These are phyloP conservation scores for Ifrita kowaldi DNA, from an alignment of 2,113 vertebrate species.

Conservation along the genomic window DNA sequence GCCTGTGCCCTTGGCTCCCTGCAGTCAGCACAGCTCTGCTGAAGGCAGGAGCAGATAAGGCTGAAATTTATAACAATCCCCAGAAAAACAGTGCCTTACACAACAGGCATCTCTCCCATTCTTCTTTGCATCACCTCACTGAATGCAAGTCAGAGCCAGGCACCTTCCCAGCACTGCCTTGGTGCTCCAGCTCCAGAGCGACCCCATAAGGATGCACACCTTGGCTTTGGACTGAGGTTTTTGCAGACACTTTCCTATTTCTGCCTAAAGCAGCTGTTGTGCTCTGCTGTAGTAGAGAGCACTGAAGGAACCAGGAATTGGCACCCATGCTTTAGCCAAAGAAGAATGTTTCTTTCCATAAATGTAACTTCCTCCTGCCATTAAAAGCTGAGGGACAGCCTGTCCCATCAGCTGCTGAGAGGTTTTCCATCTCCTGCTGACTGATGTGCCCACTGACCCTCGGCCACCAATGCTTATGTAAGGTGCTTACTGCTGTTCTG, in stretches of 20 bases:
- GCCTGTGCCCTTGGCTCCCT: not conserved
- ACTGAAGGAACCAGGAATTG: not conserved
- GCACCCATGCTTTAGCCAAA: not conserved
- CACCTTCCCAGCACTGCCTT: not conserved
- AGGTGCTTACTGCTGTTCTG: not conserved
- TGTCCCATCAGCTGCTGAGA: not conserved
- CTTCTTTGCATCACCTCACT: not conserved
- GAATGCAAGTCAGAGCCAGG: rapidly evolving
- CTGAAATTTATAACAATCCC: not conserved
- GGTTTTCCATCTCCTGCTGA: not conserved
- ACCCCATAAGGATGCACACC: rapidly evolving
- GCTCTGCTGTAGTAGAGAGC: not conserved
- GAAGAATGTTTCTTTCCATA: rapidly evolving
- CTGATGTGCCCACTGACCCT: not conserved
- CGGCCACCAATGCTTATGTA: rapidly evolving
- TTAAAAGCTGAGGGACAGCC: not conserved
- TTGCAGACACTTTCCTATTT: rapidly evolving
- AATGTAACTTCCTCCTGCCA: not conserved
- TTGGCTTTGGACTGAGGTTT: not conserved
- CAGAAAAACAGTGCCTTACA: rapidly evolving
- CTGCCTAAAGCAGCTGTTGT: not conserved
- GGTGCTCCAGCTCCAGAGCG: rapidly evolving
- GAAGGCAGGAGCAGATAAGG: not conserved
- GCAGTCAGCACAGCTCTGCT: not conserved
- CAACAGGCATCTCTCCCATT: not conserved